These are phyloP conservation scores for Leptosomus discolor DNA, from an alignment of 2,113 vertebrate species.

Conservation along the genomic window DNA sequence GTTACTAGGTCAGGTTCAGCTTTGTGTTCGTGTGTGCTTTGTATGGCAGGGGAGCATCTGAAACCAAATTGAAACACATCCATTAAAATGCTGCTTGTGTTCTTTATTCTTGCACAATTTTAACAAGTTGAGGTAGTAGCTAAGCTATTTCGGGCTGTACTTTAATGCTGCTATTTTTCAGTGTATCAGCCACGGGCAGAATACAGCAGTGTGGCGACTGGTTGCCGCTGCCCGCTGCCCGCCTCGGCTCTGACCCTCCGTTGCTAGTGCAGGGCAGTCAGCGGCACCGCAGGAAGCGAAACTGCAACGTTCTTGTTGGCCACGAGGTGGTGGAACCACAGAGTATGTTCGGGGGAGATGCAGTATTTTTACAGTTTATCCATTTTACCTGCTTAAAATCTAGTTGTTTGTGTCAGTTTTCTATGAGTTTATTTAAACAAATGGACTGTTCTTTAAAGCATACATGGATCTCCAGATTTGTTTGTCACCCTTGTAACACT, in stretches of 20 bases:
- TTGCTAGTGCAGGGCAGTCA: not conserved
- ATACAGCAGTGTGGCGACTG: not conserved
- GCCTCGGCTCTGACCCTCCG: not conserved
- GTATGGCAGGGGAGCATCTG: not conserved
- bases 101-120: constrained; percentile 35
- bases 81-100: constrained; percentile 19
- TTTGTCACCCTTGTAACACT: not conserved
- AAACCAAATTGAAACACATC: not conserved
- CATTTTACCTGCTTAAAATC: not conserved
- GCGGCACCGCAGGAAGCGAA: not conserved
- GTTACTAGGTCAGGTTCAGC: not conserved
- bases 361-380: not conserved
- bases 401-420: not conserved
- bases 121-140: constrained; percentile 8
- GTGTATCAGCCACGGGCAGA: not conserved
- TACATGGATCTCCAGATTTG: not conserved
- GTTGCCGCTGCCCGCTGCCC: not conserved
- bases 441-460: not conserved
- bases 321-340: not conserved
- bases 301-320: not conserved
- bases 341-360: not conserved
- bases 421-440: constrained; percentile 3
- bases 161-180: constrained; percentile 28
- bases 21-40: not conserved
- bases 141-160: constrained; percentile 17